phyloP scores from a whole-genome alignment of 2,888 invertebrate genomes.

The Caenorhabditis plicata region DNA sequence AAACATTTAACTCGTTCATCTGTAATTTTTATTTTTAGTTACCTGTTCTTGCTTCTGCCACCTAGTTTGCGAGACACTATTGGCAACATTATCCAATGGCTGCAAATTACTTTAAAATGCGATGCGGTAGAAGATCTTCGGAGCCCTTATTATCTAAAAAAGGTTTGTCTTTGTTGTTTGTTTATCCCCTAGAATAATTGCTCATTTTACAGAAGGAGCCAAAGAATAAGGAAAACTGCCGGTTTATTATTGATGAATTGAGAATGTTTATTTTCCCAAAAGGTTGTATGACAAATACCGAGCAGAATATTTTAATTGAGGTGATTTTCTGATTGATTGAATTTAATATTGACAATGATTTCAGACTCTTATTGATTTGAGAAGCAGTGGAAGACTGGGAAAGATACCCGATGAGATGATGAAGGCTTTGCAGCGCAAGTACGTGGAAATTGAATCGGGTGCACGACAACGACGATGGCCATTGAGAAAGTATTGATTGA shows the following conservation, averaged over 20 bases:
- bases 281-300: slow-evolving; percentile 18
- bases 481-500: background rate
- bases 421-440: slow-evolving; percentile 23
- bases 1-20: too few relatives aligned
- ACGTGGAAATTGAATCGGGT: slow-evolving; percentile 4
- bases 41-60: slow-evolving; percentile 29
- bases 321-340: slow-evolving; percentile 3
- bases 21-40: slow-evolving; percentile 7
- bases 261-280: slow-evolving; percentile 20
- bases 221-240: slow-evolving; percentile 19
- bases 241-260: slow-evolving; percentile 23
- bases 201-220: slow-evolving; percentile 20
- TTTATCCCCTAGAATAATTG: background rate
- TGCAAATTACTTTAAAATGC: slow-evolving; percentile 18
- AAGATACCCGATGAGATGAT: slow-evolving; percentile 9
- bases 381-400: slow-evolving; percentile 9
- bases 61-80: slow-evolving; percentile 19
- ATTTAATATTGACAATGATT: background rate
- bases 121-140: slow-evolving; percentile 28
- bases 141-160: slow-evolving; percentile 30
- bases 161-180: background rate
- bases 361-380: slow-evolving; percentile 26
- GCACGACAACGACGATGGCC: too few relatives aligned
- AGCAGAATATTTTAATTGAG: slow-evolving; percentile 22
- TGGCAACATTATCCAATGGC: slow-evolving; percentile 27